Evolutionary conservation across 2,888 invertebrate species (phyloP), one percentile per base, ranked within the genome.

Genomic region (Agapostemon virescens): DNA sequence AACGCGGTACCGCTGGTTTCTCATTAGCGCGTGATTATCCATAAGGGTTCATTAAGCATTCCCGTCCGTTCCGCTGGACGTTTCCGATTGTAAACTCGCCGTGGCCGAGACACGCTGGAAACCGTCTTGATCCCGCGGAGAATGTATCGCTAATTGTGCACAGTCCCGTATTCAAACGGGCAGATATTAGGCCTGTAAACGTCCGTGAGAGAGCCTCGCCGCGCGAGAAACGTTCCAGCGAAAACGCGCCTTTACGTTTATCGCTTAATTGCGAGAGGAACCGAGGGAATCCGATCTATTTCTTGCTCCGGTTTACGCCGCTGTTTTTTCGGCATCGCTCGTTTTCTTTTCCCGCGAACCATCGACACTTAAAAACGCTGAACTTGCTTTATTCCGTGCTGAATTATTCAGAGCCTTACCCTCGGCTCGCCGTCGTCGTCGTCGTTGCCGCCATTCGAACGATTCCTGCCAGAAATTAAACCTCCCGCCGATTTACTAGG

Each of bases 1-100:
- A 69, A 49, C 45, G 67, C 20, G 11, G 55, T 72, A 68, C 72
- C 69, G 40, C 52, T 7, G 76, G 61, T 66, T 69, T 79, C 74
- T 87, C 83, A 81, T 83, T 78, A 74, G 66, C 9, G 72, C 15
- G 52, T 69, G 74, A 73, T 82, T 76, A 40, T 68, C 63, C 55
- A 9, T 70, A 79, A 70, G 17, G 66, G 71, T 71, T 81, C 82
- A 78, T 84, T 82, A 85, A 68, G 70, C 66, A 70, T 13, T 40
- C 26, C 30, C 33, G 36, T 30, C 42, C 23, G 17, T 63, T 49
- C 61, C 23, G 49, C n/a, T 70, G n/a, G 67, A 33, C 73, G 69
- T 45, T 69, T 55, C 30, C 45, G 33, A 81, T 81, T 81, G 69
- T 76, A 83, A 79, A 71, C 42, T 78, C 23, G 61, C 76, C 61